Evolutionary conservation across 2,888 invertebrate species (phyloP).

Genomic region (Horisme vitalbata): DNA sequence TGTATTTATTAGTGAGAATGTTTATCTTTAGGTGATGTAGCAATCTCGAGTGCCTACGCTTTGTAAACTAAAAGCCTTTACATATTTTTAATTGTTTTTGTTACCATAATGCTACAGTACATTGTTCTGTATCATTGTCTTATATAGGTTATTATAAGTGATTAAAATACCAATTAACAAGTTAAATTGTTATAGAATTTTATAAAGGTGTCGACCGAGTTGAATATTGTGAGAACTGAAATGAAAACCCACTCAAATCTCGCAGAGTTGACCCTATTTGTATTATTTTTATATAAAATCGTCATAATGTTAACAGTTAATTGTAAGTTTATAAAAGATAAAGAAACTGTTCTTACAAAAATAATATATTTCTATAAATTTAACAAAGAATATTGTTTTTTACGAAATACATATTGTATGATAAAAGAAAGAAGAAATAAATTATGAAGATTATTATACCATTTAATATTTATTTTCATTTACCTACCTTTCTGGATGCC

Average conservation of each 20-base stretch:
- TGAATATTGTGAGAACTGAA: slow-evolving; percentile 27
- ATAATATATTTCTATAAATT: slow-evolving; percentile 83
- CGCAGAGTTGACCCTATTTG: slow-evolving; percentile 57
- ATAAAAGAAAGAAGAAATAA: slow-evolving; percentile 76
- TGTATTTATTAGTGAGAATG: slow-evolving; percentile 82
- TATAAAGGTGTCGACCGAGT: slow-evolving; percentile 48
- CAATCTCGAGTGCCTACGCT: slow-evolving; percentile 84
- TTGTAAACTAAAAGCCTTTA: slow-evolving; percentile 80
- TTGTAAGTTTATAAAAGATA: slow-evolving; percentile 80
- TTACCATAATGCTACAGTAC: slow-evolving; percentile 79
- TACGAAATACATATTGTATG: slow-evolving; percentile 81
- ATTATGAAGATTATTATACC: slow-evolving; percentile 82
- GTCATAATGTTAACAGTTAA: slow-evolving; percentile 81
- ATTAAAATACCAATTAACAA: slow-evolving; percentile 79
- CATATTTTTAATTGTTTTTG: slow-evolving; percentile 79
- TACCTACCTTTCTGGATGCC: no score
- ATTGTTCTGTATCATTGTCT: slow-evolving; percentile 78
- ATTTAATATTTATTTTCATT: slow-evolving; percentile 67
- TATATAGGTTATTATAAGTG: slow-evolving; percentile 75
- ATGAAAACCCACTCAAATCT: slow-evolving; percentile 20
- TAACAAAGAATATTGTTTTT: slow-evolving; percentile 83
- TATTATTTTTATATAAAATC: slow-evolving; percentile 80
- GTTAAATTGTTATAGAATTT: slow-evolving; percentile 75
- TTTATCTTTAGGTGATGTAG: slow-evolving; percentile 75
- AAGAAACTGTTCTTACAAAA: slow-evolving; percentile 78